Percentiles rank a stretch among this genome's conserved stretches.
Conservation (phyloP, 2,888 invertebrate species). For the Tanaodytes sp. region DNA sequence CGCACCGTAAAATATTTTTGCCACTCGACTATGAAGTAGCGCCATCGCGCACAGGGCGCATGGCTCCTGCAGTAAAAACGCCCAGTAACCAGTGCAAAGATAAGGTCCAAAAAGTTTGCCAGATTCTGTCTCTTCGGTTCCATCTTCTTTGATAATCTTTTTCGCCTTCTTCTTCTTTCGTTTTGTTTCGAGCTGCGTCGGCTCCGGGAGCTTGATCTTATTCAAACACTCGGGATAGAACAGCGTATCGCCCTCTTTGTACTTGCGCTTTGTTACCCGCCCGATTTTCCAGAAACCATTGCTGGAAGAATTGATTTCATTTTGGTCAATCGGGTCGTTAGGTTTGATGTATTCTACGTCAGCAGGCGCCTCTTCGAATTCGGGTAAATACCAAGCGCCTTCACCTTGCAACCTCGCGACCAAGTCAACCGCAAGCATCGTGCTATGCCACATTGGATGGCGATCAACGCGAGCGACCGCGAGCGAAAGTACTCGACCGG, state of each 20-base stretch:
- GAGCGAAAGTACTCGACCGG: conserved; percentile 79
- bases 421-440: conserved; percentile 88
- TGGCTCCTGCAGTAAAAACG: conserved; percentile 88
- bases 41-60: conserved; percentile 98
- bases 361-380: conserved; percentile 26
- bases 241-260: conserved; percentile 58
- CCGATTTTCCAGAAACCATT: conserved; percentile 43
- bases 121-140: conserved; percentile 28
- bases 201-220: conserved; percentile 54
- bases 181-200: conserved; percentile 14
- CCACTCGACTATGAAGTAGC: conserved; percentile 89
- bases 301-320: conserved; percentile 38
- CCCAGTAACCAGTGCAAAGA: conserved; percentile 89
- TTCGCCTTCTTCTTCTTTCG: conserved; percentile 44
- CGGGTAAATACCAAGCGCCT: conserved; percentile 78
- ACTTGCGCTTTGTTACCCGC: conserved; percentile 56
- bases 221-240: conserved; percentile 60
- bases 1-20: conserved; percentile 84
- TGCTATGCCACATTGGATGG: conserved; percentile 86
- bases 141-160: conserved; percentile 20
- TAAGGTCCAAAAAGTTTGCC: conserved; percentile 78
- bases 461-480: conserved; percentile 76
- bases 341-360: conserved; percentile 37
- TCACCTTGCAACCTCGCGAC: conserved; percentile 88
- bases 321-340: conserved; percentile 25